Base-by-base conservation (phyloP, 2,888 invertebrate species). In the Tupiocoris notatus region DNA sequence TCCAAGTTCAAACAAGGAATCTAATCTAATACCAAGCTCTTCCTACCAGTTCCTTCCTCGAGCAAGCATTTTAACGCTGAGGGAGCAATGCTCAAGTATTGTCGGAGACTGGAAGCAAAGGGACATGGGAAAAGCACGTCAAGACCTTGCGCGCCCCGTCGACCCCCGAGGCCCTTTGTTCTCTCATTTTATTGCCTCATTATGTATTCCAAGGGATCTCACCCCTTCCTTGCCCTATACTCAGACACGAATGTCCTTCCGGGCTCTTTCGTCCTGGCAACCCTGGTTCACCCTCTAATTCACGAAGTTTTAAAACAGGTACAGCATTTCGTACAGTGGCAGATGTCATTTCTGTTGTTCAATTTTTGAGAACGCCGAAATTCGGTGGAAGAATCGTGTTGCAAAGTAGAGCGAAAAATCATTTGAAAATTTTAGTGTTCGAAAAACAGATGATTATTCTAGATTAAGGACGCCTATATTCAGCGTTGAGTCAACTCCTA, bases 151-250 rank as follows among this genome's bases (percentile, higher is more conserved):
- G 6, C 12, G 67, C 39, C 67, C 22, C 59, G 18, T 21, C n/a
- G 23, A 56, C 68, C 68, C 9, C 39, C 12, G 12, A 39, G 39
- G 70, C 59, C 70, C 61, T 70, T 70, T 70, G 70, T 70, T 70
- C 70, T 59, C 59, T 59, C 59, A 59, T 70, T 70, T 70, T 70
- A 70, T 70, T 70, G 59, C 70, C 70, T 70, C 59, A 70, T 70
- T 59, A 70, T 59, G 70, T 70, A 70, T 70, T 70, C 70, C 70
- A 9, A 39, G 39, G 12, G 70, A 20, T 23, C 59, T 17, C 18
- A 17, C 59, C 65, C 25, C 18, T 20, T 65, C n/a, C 39, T 39
- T 17, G 17, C 6, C 39, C 65, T 20, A 39, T 24, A 20, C 25
- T 9, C 25, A 23, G 64, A 64, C 65, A 65, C 20, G 65, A 65